Conservation (phyloP, 2,888 invertebrate genomes). For the Coleophora deauratella region DNA sequence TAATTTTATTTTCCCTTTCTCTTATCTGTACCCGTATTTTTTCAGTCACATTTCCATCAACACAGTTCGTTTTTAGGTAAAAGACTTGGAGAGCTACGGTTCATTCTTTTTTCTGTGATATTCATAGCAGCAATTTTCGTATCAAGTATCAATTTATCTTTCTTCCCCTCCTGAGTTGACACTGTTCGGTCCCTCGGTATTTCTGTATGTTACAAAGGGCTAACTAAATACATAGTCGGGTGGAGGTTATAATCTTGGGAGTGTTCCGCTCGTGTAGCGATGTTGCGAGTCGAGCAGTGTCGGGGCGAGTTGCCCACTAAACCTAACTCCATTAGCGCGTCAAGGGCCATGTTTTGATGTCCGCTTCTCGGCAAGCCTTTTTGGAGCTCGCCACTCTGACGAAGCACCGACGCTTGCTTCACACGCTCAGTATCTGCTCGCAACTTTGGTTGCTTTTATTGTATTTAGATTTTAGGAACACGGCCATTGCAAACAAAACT, state of each 20-base stretch:
- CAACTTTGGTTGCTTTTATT: slow-evolving; percentile 31
- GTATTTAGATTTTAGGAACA: slow-evolving; percentile 22
- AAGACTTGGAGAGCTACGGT: too few species aligned
- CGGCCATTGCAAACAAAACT: too few species aligned
- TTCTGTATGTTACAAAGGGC: too few species aligned
- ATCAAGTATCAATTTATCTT: too few species aligned
- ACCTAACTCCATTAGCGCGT: slow-evolving; percentile 52
- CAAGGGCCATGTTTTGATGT: slow-evolving; percentile 46
- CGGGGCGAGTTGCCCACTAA: slow-evolving; percentile 35
- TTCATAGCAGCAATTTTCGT: too few species aligned
- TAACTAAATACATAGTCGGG: too few species aligned
- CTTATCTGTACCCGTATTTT: not conserved
- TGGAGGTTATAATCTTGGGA: too few species aligned
- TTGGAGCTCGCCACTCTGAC: slow-evolving; percentile 27
- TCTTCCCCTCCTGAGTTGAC: too few species aligned
- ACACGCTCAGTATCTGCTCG: slow-evolving; percentile 29
- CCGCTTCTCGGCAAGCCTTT: slow-evolving; percentile 39
- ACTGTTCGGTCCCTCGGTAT: too few species aligned
- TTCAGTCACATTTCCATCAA: not conserved
- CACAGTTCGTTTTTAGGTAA: not conserved
- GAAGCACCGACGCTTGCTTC: slow-evolving; percentile 40
- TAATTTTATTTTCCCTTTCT: not conserved
- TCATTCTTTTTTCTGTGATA: too few species aligned
- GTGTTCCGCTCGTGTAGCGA: too few species aligned
- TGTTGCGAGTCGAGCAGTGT: too few species aligned